phyloP scores from a whole-genome alignment of 2,797 vertebrate genomes.

The Sebastolobus altivelis region DNA sequence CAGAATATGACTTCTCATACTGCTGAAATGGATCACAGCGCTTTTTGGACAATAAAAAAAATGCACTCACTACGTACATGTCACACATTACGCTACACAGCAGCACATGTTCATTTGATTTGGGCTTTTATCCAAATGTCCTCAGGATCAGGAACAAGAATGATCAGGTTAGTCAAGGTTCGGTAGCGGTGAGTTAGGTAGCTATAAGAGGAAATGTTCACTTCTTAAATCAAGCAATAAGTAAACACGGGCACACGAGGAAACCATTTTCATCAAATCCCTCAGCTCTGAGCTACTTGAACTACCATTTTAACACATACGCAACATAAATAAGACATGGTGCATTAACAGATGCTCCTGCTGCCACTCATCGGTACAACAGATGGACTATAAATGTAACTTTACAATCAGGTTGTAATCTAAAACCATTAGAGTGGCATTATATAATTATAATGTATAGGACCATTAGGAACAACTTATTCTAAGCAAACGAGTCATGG shows the following conservation, averaged over 20 bases:
- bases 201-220: constrained; percentile 1
- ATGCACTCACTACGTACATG: not conserved
- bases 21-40: not conserved
- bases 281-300: not conserved
- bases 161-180: constrained; percentile 5
- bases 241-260: not conserved
- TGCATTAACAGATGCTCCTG: constrained; percentile 21
- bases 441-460: not conserved
- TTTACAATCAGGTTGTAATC: not conserved
- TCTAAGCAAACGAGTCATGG: not conserved
- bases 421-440: not conserved
- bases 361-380: not conserved
- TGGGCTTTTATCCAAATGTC: constrained; percentile 17
- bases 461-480: not conserved
- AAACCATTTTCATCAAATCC: constrained; percentile 22
- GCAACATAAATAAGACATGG: not conserved
- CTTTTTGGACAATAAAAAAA: not conserved
- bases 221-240: not conserved
- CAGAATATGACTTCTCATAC: not conserved
- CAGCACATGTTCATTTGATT: not conserved
- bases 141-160: constrained; percentile 17
- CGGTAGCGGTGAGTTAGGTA: not conserved
- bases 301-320: constrained; percentile 1
- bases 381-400: constrained; percentile 8
- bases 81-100: not conserved